Evolutionary conservation across 2,797 vertebrate species (phyloP).

Genomic region (Poeciliopsis presidionis): DNA sequence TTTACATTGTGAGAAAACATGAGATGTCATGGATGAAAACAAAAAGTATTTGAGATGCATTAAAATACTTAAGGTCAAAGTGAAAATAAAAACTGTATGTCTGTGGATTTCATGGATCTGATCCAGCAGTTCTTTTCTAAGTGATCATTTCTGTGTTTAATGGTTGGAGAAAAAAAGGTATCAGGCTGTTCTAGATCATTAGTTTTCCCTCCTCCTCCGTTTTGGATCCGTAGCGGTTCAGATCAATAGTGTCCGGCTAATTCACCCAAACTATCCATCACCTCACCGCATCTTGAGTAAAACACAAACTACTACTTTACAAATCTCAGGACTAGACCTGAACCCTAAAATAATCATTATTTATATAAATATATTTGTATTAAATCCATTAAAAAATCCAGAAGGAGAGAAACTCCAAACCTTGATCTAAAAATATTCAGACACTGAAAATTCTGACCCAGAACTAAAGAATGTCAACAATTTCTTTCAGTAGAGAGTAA

Average conservation of each 20-base stretch:
- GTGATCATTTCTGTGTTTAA: conserved; percentile 34
- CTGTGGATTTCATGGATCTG: conserved; percentile 10
- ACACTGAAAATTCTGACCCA: neutral
- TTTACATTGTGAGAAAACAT: neutral
- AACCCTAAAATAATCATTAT: neutral
- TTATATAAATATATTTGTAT: neutral
- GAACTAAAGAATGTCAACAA: neutral
- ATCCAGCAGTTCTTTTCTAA: conserved; percentile 14
- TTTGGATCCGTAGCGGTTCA: conserved; percentile 31
- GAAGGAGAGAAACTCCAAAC: neutral
- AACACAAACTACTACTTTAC: conserved; percentile 26
- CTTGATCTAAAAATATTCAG: neutral
- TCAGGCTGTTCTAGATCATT: conserved; percentile 51
- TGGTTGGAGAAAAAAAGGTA: conserved; percentile 40
- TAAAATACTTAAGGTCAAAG: neutral
- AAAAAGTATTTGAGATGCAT: neutral
- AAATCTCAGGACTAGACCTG: neutral
- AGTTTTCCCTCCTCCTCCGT: conserved; percentile 40
- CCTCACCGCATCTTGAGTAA: conserved; percentile 17
- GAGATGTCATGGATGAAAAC: neutral
- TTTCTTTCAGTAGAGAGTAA: neutral
- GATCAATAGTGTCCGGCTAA: conserved; percentile 51
- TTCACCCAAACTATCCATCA: conserved; percentile 35
- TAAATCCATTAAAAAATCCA: neutral
- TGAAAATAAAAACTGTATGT: conserved; percentile 5